Evolutionary conservation across 1,140 invertebrate species (phyloP), one percentile per base, ranked within the genome.

Genomic region (Physella acuta): DNA sequence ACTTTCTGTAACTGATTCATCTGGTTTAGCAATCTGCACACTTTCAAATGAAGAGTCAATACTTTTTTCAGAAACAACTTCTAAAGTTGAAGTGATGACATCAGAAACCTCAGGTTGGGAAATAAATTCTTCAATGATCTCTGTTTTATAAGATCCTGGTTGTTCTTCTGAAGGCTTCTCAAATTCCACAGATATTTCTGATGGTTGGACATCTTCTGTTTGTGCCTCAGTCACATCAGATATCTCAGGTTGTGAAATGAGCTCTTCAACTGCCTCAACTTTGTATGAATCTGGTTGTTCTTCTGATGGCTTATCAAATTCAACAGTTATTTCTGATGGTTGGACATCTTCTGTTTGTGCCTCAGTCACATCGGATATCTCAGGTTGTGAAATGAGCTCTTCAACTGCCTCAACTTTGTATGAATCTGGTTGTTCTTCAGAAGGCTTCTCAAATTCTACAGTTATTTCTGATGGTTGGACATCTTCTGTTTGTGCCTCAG

Each of bases 121-220:
- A 39, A 62, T 53, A n/a, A 66, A 51, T 52, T 77, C 75, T 66
- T 75, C 73, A 59, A 66, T 37, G 66, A 66, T 34, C 31, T 71
- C 69, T 53, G 67, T 71, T 44, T 74, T 74, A 59, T 56, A 77
- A 64, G 75, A 68, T 44, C 64, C 49, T 31, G 73, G 63, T 55
- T 70, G 53, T 49, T 74, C 60, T 59, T 63, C 36, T 33, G 64
- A 68, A 56, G 73, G 64, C 65, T 73, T 53, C 8, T 30, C 72
- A 61, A 79, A 30, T n/a, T 79, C 77, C 31, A 75, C 44, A 8
- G 28, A 36, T 20, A 79, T 70, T 71, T 81, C 76, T 39, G 63
- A 49, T 37, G 51, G 20, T 36, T 68, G 24, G 52, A 64, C 61
- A 58, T 73, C 71, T 52, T 79, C 76, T n/a, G 60, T 63, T 1